These are phyloP conservation scores for Ichneumoninae sp. DNA, from an alignment of 2,888 invertebrate genomes.

Conservation along the genomic window DNA sequence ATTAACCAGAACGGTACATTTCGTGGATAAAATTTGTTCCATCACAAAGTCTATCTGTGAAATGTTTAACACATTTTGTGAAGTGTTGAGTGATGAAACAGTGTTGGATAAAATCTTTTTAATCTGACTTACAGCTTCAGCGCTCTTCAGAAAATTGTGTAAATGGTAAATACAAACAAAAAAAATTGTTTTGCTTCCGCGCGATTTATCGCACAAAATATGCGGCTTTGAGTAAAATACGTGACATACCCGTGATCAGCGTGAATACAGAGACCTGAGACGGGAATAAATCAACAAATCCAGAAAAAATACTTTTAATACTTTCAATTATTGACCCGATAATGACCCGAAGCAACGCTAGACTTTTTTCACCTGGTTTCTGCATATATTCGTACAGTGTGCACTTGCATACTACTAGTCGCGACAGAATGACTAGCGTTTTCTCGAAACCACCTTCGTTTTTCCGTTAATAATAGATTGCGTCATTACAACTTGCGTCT, in stretches of 20 bases:
- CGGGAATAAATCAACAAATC: too few species aligned
- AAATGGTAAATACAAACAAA: not conserved
- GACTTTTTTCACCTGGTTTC: not conserved
- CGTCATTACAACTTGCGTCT: constrained; percentile 11
- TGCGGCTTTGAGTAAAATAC: not conserved
- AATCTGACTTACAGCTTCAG: not conserved
- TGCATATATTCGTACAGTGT: not conserved
- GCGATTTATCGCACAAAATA: not conserved
- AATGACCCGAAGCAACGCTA: not conserved
- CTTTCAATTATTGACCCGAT: not conserved
- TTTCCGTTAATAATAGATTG: constrained; percentile 51
- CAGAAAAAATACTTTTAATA: not conserved
- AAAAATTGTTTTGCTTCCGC: not conserved
- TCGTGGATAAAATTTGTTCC: not conserved
- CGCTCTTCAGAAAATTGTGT: not conserved
- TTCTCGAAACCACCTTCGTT: constrained; percentile 63
- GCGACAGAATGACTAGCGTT: constrained; percentile 51
- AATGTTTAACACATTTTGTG: not conserved
- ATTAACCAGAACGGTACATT: not conserved
- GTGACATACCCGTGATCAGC: not conserved
- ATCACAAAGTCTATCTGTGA: not conserved
- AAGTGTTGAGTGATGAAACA: not conserved
- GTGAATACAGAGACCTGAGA: not conserved
- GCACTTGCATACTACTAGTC: not conserved
- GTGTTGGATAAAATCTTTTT: not conserved